Base-by-base conservation (phyloP, 2,888 invertebrate species). In the Ecdyonurus torrentis region DNA sequence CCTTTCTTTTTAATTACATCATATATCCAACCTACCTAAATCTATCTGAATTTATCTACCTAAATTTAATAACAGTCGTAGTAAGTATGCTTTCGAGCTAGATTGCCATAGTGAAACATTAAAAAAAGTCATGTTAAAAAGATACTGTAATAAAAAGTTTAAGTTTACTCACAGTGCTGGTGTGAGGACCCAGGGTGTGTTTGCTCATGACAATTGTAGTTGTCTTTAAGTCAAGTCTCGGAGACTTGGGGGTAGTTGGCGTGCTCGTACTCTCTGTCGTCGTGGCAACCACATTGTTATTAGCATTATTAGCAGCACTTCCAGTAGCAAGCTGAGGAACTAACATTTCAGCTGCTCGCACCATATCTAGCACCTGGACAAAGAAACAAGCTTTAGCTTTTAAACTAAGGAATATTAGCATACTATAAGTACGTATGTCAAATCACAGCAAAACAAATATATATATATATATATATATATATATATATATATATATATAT, bases 161-260 rank as follows among this genome's bases (percentile, higher is more conserved):
- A n/a, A n/a, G n/a, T n/a, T n/a, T 67, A 80, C 81, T 79, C 74
- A 83, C 82, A 74, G 79, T 77, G 66, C 76, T 75, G 68, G 77
- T 79, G 76, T 86, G 86, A 71, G 85, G 83, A 70, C 89, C 90
- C 70, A 91, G 79, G 64, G 91, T 91, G 75, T 93, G 93, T 74
- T 92, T 92, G 75, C 91, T 91, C 91, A 93, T 92, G 64, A 93
- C 91, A 70, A 93, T 88, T 15, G 92, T 93, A 67, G 93, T 93
- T 64, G 91, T 93, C 79, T 93, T 93, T 68, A 83, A 78, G 70
- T 82, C 81, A 52, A 77, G 75, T 68, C 75, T 78, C 23, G 81
- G 77, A 64, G 81, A 63, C 37, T 59, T 58, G 20, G 63, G 63
- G 25, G 55, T 58, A 37, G 19, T 37, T n/a, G 52, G 7, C 25